These are phyloP conservation scores for Tokudaia muenninki DNA, from an alignment of 2,797 vertebrate species.

Conservation along the genomic window DNA sequence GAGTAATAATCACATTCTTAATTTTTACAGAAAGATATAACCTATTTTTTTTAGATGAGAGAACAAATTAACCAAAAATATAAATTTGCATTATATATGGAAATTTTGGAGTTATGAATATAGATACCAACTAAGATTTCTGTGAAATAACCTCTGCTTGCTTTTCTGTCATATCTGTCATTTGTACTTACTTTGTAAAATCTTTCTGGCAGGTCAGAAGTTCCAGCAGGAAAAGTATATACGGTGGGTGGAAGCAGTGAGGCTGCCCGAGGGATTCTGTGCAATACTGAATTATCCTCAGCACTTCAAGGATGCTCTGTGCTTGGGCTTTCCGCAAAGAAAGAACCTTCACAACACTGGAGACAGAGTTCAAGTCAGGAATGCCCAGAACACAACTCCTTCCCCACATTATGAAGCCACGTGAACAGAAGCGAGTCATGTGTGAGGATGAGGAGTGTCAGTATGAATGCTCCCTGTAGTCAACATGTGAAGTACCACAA, in stretches of 20 bases:
- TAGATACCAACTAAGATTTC: not conserved
- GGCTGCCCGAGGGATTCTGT: slow-evolving; percentile 93
- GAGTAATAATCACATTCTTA: not conserved
- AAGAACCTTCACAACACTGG: slow-evolving; percentile 95
- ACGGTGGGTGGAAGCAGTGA: slow-evolving; percentile 95
- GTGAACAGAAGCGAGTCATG: not conserved
- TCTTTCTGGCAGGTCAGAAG: slow-evolving; percentile 98
- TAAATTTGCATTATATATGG: not conserved
- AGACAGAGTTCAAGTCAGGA: slow-evolving; percentile 68
- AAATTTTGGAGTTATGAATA: not conserved
- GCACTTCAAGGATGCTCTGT: slow-evolving; percentile 92
- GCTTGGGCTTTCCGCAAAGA: slow-evolving; percentile 95
- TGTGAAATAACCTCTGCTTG: not conserved
- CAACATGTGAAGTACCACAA: not conserved
- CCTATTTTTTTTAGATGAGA: slow-evolving; percentile 17
- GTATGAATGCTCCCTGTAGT: not conserved
- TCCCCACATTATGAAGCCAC: not conserved
- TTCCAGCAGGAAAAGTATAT: slow-evolving; percentile 96
- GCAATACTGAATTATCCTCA: slow-evolving; percentile 93
- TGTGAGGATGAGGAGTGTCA: not conserved
- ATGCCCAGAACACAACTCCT: not conserved
- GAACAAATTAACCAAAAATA: slow-evolving; percentile 17
- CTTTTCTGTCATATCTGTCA: not conserved
- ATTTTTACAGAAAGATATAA: slow-evolving; percentile 4
- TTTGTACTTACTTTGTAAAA: slow-evolving; percentile 93